A percentile compares a stretch with the other conserved stretches of the same genome.
Evolutionary conservation across 2,888 invertebrate genomes (phyloP).

Genomic region (Platycheirus rosarum): DNA sequence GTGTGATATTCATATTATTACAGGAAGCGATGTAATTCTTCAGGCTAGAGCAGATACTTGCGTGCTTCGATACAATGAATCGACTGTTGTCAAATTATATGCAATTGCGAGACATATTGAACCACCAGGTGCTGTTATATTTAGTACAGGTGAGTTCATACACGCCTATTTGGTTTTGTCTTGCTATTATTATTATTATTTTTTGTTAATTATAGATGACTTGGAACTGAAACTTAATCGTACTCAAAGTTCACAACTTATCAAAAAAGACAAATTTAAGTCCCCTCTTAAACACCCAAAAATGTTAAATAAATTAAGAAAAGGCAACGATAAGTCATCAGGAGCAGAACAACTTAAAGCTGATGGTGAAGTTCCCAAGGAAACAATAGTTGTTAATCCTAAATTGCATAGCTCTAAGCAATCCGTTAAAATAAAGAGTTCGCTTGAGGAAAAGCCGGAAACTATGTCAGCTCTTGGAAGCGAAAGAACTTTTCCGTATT

Average conservation of each 20-base stretch:
- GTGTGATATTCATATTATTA: slow-evolving; percentile 11
- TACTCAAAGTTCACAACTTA: slow-evolving; percentile 81
- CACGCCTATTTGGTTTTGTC: background rate
- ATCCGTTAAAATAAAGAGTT: slow-evolving; percentile 15
- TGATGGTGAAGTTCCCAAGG: slow-evolving; percentile 52
- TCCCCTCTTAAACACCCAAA: slow-evolving; percentile 82
- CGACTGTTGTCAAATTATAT: slow-evolving; percentile 86
- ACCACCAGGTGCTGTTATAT: slow-evolving; percentile 88
- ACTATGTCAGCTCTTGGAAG: slow-evolving; percentile 21
- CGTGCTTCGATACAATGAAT: slow-evolving; percentile 87
- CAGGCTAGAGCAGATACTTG: slow-evolving; percentile 86
- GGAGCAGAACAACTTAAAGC: slow-evolving; percentile 56
- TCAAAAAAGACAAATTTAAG: slow-evolving; percentile 77
- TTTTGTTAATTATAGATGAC: slow-evolving; percentile 78
- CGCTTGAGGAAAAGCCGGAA: slow-evolving; percentile 40
- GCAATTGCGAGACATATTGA: slow-evolving; percentile 86
- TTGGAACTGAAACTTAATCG: slow-evolving; percentile 81
- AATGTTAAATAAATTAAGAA: slow-evolving; percentile 81
- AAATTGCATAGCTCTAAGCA: slow-evolving; percentile 35
- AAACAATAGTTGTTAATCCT: background rate
- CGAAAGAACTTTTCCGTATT: slow-evolving; percentile 46
- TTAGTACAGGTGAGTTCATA: slow-evolving; percentile 86
- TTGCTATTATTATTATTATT: too few relatives aligned
- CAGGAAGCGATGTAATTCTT: slow-evolving; percentile 81
- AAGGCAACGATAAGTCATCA: slow-evolving; percentile 78